Conservation (phyloP, 2,113 vertebrate genomes). For the Ictalurus punctatus region DNA sequence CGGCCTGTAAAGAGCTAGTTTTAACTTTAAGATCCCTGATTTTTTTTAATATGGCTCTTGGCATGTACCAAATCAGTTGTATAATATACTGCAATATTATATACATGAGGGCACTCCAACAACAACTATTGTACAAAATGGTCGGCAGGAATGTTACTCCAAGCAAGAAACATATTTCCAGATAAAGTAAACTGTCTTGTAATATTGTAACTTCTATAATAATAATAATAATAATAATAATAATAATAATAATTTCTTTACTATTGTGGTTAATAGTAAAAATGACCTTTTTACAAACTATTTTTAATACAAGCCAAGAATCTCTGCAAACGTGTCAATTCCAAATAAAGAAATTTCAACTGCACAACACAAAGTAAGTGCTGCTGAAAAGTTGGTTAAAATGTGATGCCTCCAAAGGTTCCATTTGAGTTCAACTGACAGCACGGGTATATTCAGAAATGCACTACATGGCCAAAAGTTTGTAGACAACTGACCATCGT, state of each 20-base stretch:
- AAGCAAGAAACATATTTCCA: no score
- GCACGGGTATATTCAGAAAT: neutral
- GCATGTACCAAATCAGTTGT: neutral
- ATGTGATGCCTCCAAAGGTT: neutral
- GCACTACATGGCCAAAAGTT: neutral
- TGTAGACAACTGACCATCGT: neutral
- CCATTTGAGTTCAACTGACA: neutral
- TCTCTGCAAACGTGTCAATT: neutral
- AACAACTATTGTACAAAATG: no score
- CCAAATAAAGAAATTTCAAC: neutral
- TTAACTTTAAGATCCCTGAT: neutral
- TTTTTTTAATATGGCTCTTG: neutral
- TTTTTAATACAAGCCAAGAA: neutral
- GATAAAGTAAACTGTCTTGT: no score
- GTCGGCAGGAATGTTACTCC: no score
- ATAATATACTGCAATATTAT: neutral
- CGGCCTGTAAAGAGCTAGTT: neutral
- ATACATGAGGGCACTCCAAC: neutral
- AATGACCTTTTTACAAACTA: neutral
- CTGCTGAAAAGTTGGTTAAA: neutral
- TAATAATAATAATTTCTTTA: no score
- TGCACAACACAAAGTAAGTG: neutral
- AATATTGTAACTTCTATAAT: no score
- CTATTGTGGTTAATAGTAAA: neutral
- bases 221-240: no score